Conservation (phyloP, 1,140 invertebrate genomes). For the Ridgeia piscesae region DNA sequence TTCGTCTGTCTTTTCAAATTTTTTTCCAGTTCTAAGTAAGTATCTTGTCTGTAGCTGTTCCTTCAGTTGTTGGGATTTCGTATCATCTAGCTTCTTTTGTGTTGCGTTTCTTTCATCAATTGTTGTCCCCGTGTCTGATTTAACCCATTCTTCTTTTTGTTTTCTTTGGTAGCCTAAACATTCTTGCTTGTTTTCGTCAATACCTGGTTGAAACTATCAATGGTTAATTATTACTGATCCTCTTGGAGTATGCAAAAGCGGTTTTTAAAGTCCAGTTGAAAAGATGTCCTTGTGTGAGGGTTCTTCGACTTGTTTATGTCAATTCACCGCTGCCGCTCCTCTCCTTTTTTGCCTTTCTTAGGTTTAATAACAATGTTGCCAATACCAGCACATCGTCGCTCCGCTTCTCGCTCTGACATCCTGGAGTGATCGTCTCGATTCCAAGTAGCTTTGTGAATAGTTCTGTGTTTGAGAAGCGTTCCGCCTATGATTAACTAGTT, state of each 20-base stretch:
- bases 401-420: constrained; percentile 31
- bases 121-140: too few relatives aligned
- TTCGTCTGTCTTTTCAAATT: too few relatives aligned
- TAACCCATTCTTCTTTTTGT: constrained; percentile 7
- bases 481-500: constrained; percentile 34
- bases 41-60: too few relatives aligned
- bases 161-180: not conserved
- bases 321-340: not conserved
- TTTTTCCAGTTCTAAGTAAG: too few relatives aligned
- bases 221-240: not conserved
- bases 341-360: constrained; percentile 13
- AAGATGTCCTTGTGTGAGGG: not conserved
- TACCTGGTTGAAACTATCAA: constrained; percentile 10
- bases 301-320: constrained; percentile 10
- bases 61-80: too few relatives aligned
- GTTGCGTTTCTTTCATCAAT: too few relatives aligned
- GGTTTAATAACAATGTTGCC: constrained; percentile 5
- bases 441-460: constrained; percentile 31
- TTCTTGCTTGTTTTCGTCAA: constrained; percentile 13
- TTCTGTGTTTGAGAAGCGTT: constrained; percentile 37
- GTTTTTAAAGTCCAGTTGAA: not conserved
- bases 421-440: constrained; percentile 31
- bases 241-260: not conserved
- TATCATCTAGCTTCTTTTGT: too few relatives aligned
- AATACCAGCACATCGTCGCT: constrained; percentile 32